A percentile compares a stretch with the other conserved stretches of the same genome.
phyloP scores from a whole-genome alignment of 2,797 vertebrate species.

The Masticophis lateralis region DNA sequence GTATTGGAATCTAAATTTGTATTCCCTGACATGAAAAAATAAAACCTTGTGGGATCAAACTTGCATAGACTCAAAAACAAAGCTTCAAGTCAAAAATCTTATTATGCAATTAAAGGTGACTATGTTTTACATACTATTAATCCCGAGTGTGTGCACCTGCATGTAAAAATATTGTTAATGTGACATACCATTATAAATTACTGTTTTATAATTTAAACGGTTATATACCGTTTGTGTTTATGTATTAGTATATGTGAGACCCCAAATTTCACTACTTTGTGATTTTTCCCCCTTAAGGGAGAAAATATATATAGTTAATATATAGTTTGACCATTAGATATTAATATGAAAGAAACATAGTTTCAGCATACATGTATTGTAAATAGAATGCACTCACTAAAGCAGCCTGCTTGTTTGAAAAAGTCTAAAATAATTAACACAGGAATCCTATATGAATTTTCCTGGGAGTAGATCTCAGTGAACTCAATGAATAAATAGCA shows the following conservation, averaged over 20 bases:
- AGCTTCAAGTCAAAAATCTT: slow-evolving; percentile 10
- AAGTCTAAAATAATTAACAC: not conserved
- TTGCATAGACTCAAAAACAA: slow-evolving; percentile 34
- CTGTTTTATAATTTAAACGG: not conserved
- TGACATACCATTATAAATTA: not conserved
- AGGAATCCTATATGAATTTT: not conserved
- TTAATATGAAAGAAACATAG: not conserved
- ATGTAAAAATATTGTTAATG: not conserved
- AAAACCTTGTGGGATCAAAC: slow-evolving; percentile 43
- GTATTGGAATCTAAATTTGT: slow-evolving; percentile 55
- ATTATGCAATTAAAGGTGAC: not conserved
- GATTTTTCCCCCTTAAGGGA: not conserved
- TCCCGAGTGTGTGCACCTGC: not conserved
- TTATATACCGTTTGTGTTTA: not conserved
- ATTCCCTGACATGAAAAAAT: slow-evolving; percentile 53
- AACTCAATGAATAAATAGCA: not conserved
- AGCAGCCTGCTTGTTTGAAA: not conserved
- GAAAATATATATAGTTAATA: not conserved
- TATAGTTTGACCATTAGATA: not conserved
- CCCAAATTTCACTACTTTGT: not conserved
- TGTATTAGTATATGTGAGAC: not conserved
- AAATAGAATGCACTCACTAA: not conserved
- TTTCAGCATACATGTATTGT: not conserved
- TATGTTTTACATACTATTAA: not conserved
- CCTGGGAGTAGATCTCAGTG: not conserved